These are phyloP conservation scores for Australoheros scitulus DNA, from an alignment of 2,113 vertebrate species.

Conservation along the genomic window DNA sequence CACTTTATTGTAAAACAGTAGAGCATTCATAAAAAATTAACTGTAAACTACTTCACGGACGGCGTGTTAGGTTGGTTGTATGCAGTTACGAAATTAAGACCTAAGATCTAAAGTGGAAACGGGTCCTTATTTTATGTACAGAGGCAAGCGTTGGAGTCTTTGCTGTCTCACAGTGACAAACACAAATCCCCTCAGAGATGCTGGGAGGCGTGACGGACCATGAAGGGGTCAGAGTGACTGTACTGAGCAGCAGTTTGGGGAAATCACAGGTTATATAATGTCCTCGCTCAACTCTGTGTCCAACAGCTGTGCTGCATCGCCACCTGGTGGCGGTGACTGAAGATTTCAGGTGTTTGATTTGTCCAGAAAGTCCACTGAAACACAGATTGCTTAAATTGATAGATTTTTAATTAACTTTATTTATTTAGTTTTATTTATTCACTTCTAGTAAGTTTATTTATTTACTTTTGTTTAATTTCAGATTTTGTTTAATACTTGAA, in stretches of 20 bases:
- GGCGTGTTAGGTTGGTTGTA: not conserved
- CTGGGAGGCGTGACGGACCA: not conserved
- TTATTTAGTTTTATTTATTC: not conserved
- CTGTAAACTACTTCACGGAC: not conserved
- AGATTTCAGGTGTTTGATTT: slow-evolving; percentile 2
- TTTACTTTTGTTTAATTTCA: too few relatives aligned
- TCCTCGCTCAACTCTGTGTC: not conserved
- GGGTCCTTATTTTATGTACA: not conserved
- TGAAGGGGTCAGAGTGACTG: slow-evolving; percentile 38
- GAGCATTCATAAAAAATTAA: not conserved
- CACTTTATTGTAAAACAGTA: not conserved
- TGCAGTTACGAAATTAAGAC: not conserved
- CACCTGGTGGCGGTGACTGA: slow-evolving; percentile 25
- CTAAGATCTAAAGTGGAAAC: slow-evolving; percentile 8
- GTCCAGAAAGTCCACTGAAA: not conserved
- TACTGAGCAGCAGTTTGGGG: slow-evolving; percentile 27
- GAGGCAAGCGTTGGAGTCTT: not conserved
- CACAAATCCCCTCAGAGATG: not conserved
- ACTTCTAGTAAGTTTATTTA: too few relatives aligned
- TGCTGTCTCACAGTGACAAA: slow-evolving; percentile 1
- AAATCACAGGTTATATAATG: slow-evolving; percentile 26
- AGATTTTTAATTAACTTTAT: not conserved
- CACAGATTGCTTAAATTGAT: not conserved
- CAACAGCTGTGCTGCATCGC: slow-evolving; percentile 8
- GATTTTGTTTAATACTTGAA: too few relatives aligned